These are phyloP conservation scores for Lathamus discolor DNA, from an alignment of 2,113 vertebrate species.

Conservation along the genomic window DNA sequence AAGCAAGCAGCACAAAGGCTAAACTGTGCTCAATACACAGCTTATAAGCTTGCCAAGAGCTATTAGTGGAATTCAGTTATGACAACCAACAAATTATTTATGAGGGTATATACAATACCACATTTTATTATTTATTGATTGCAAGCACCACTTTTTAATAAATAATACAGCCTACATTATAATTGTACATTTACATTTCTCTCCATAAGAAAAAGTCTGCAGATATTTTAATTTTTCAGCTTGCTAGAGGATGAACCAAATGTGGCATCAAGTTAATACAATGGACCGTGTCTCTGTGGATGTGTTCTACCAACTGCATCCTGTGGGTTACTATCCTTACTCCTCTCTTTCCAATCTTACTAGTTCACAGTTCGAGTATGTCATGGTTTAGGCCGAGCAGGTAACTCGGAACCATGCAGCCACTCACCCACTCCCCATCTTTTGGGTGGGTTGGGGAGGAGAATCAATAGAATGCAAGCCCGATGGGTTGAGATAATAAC, in stretches of 20 bases:
- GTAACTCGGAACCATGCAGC: not conserved
- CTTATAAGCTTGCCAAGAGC: not conserved
- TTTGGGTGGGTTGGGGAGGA: not conserved
- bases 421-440: not conserved
- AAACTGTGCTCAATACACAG: not conserved
- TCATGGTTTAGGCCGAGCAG: not conserved
- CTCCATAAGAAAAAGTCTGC: not conserved
- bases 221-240: not conserved
- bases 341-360: not conserved
- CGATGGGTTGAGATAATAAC: not conserved
- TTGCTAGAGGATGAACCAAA: not conserved
- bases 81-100: not conserved
- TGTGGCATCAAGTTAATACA: accelerated
- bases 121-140: not conserved
- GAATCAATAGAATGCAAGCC: not conserved
- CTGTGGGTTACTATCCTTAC: not conserved
- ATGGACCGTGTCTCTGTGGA: not conserved
- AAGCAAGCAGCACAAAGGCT: not conserved
- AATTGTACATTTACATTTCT: not conserved
- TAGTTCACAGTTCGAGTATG: accelerated
- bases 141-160: not conserved
- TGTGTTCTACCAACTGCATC: not conserved
- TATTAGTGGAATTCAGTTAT: not conserved
- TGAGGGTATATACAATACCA: not conserved
- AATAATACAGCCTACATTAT: not conserved